Conservation (phyloP, 2,888 invertebrate genomes). For the Apantesis nais region DNA sequence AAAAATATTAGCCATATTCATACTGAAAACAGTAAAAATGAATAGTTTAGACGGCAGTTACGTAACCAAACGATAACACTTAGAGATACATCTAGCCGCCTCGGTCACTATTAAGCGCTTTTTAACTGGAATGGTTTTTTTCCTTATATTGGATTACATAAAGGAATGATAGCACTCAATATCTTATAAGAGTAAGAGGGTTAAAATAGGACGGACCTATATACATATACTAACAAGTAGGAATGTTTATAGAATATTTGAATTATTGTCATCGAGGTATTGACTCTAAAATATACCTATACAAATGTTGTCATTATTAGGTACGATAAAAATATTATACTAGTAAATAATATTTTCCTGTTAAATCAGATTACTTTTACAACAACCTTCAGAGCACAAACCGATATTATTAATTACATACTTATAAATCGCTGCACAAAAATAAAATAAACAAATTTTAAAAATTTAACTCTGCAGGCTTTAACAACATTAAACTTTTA, state of each 20-base stretch:
- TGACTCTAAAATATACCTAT: background rate
- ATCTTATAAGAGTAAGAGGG: background rate
- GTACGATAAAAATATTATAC: background rate
- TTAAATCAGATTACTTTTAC: conserved; percentile 19
- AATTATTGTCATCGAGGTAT: conserved; percentile 42
- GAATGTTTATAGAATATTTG: conserved; percentile 23
- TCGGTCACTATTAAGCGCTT: background rate
- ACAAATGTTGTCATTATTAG: background rate
- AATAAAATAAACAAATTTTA: conserved; percentile 24
- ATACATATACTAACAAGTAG: conserved; percentile 12
- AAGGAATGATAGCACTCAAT: conserved; percentile 1
- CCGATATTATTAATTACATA: conserved; percentile 20
- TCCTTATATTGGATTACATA: background rate
- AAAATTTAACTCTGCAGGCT: conserved; percentile 45
- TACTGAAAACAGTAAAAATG: conserved; percentile 2
- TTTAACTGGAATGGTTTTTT: background rate
- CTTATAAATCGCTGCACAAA: conserved; percentile 23
- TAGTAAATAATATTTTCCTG: background rate
- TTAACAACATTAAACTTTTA: conserved; percentile 51
- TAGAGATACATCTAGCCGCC: conserved; percentile 15
- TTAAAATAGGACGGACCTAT: conserved; percentile 42
- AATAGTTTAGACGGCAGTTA: conserved; percentile 7
- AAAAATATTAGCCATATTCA: conserved; percentile 2
- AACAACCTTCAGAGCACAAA: conserved; percentile 18
- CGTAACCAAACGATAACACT: conserved; percentile 18